Percentiles rank a stretch among this genome's conserved stretches.
phyloP scores from a whole-genome alignment of 1,140 invertebrate genomes.

The Vanessa tameamea region DNA sequence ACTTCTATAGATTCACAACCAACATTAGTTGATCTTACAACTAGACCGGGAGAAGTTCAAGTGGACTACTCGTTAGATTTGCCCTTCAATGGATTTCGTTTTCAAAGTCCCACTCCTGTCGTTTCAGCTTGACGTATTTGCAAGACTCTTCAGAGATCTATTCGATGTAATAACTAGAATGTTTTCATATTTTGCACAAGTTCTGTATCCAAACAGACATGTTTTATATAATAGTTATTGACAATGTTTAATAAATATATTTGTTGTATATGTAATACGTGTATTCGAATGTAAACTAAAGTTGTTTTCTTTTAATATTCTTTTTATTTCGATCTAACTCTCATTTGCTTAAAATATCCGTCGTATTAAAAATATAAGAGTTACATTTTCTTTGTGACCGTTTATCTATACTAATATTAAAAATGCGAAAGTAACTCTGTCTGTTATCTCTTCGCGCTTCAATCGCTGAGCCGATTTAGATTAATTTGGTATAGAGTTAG shows the following conservation, averaged over 20 bases:
- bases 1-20: conserved; percentile 33
- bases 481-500: too few relatives aligned
- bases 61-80: conserved; percentile 75
- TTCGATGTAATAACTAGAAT: conserved; percentile 56
- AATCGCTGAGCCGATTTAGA: too few relatives aligned
- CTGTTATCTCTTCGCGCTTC: too few relatives aligned
- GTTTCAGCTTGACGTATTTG: conserved; percentile 73
- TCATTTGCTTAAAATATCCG: too few relatives aligned
- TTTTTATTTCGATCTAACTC: not conserved
- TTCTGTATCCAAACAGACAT: conserved; percentile 63
- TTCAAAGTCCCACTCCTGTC: conserved; percentile 77
- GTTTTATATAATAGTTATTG: conserved; percentile 59
- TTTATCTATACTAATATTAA: too few relatives aligned
- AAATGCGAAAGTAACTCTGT: too few relatives aligned
- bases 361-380: too few relatives aligned
- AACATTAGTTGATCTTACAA: conserved; percentile 54
- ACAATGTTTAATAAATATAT: not conserved
- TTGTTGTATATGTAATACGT: not conserved
- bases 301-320: not conserved
- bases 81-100: conserved; percentile 73
- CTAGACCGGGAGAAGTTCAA: conserved; percentile 69
- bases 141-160: conserved; percentile 55
- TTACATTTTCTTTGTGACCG: too few relatives aligned
- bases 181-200: conserved; percentile 60
- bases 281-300: not conserved